A percentile compares a stretch with the other conserved stretches of the same genome.
Evolutionary conservation across 2,888 invertebrate species (phyloP).

Genomic region (Drosophila fulvimacula): DNA sequence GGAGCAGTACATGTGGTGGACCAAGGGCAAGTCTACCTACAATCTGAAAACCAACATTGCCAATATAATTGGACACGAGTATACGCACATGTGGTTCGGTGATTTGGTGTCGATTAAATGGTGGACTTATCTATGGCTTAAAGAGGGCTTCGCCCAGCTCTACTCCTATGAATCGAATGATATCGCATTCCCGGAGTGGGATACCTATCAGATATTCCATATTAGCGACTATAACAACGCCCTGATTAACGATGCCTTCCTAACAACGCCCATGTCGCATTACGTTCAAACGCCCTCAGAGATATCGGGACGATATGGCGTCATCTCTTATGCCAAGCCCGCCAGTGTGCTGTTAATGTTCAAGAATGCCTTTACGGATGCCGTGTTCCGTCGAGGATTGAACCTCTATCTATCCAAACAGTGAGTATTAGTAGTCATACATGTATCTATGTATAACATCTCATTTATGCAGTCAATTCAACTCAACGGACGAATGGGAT

Average conservation of each 20-base stretch:
- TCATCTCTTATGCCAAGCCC: conserved; percentile 93
- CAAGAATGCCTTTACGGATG: conserved; percentile 68
- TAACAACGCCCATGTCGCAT: conserved; percentile 88
- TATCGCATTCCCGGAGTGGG: conserved; percentile 87
- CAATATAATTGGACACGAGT: conserved; percentile 87
- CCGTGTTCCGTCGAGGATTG: conserved; percentile 62
- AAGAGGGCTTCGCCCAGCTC: conserved; percentile 88
- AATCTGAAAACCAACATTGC: conserved; percentile 84
- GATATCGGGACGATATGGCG: conserved; percentile 92
- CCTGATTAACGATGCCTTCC: conserved; percentile 55
- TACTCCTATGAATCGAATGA: conserved; percentile 80
- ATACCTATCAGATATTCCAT: conserved; percentile 89
- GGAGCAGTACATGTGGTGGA: conserved; percentile 81
- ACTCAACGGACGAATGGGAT: conserved; percentile 75
- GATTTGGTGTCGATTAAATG: conserved; percentile 89
- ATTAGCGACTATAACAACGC: conserved; percentile 87
- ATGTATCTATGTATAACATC: not conserved
- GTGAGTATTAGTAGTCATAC: conserved; percentile 48
- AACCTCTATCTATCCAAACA: conserved; percentile 62
- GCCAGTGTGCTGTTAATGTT: conserved; percentile 68
- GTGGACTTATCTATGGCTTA: conserved; percentile 91
- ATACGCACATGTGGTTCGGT: conserved; percentile 92
- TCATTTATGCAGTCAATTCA: conserved; percentile 60
- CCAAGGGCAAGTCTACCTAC: conserved; percentile 68
- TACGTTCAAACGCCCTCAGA: conserved; percentile 93